A percentile compares a stretch with the other conserved stretches of the same genome.
Evolutionary conservation across 2,113 vertebrate species (phyloP).

Genomic region (Pteropus alecto): DNA sequence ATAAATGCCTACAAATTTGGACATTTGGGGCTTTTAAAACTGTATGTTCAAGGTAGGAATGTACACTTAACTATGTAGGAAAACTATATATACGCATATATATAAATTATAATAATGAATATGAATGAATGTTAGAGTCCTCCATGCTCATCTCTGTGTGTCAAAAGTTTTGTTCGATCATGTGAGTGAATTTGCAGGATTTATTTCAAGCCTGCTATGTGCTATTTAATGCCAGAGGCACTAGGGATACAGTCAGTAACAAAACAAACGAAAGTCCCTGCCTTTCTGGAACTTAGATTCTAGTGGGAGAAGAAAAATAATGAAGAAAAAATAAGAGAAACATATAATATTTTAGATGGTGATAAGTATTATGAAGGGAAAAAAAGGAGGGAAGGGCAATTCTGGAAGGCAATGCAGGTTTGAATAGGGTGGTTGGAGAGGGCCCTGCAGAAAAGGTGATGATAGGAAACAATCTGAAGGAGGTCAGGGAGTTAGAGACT

Average conservation of each 20-base stretch:
- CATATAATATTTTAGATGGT: not conserved
- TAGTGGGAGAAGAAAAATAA: not conserved
- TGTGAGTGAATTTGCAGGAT: not conserved
- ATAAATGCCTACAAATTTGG: not conserved
- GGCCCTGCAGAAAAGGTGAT: not conserved
- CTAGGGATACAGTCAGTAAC: not conserved
- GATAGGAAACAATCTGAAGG: not conserved
- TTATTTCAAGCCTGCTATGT: not conserved
- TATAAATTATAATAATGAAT: not conserved
- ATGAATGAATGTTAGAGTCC: not conserved
- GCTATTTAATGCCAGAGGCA: not conserved
- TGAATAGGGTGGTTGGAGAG: not conserved
- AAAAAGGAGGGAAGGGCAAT: not conserved
- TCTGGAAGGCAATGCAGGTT: not conserved
- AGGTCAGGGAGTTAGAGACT: not conserved
- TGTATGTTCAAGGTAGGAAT: not conserved
- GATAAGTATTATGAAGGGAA: not conserved
- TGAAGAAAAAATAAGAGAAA: not conserved
- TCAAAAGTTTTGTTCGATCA: not conserved
- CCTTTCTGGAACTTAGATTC: not conserved
- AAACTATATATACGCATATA: too few relatives aligned
- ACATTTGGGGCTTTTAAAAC: not conserved
- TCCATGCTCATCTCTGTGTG: fast-evolving
- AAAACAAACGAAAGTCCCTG: not conserved
- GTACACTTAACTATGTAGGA: too few relatives aligned